Base-by-base conservation (phyloP, 1,140 invertebrate species). In the Magallana ariakensis region DNA sequence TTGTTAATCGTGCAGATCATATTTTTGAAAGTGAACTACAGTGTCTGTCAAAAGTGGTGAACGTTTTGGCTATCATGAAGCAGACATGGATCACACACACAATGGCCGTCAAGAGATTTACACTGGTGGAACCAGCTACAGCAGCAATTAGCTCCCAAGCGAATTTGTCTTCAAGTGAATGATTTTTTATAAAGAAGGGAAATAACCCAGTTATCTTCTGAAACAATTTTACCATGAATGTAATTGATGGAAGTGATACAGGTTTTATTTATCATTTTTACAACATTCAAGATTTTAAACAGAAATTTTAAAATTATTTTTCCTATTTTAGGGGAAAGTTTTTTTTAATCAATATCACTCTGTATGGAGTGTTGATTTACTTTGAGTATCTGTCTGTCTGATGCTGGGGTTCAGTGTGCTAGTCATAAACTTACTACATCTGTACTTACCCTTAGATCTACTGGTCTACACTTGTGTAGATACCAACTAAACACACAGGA, bases 1-100 rank as follows among this genome's bases (percentile, higher is more conserved):
- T 70, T 33, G 66, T 70, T 70, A 26, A 70, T 33, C 33, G 66
- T 70, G 66, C 66, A 26, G 66, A 26, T 70, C 66, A 70, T 70
- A 70, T 62, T 62, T 33, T 62, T 19, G 19, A 19, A 19, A 15
- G 58, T 70, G 66, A 70, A 70, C 66, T 70, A 70, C 66, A 70
- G 66, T 13, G 13, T 70, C 66, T 26, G 22, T 13, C 66, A 70
- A 70, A 26, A 70, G 66, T 70, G 26, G 66, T 70, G 22, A 13
- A 33, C 8, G 22, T 70, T 19, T 19, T 26, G 22, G 8, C 19
- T 26, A 13, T 11, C 66, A 70, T 70, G 66, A 26, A 70, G 19
- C 9, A 13, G 33, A 70, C 13, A n/a, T 70, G 66, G 66, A 70
- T 1, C 33, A 33, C 33, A 26, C 66, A 9, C 22, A 19, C 66